Evolutionary conservation across 2,888 invertebrate genomes (phyloP).

Genomic region (Ophion obscuratus): DNA sequence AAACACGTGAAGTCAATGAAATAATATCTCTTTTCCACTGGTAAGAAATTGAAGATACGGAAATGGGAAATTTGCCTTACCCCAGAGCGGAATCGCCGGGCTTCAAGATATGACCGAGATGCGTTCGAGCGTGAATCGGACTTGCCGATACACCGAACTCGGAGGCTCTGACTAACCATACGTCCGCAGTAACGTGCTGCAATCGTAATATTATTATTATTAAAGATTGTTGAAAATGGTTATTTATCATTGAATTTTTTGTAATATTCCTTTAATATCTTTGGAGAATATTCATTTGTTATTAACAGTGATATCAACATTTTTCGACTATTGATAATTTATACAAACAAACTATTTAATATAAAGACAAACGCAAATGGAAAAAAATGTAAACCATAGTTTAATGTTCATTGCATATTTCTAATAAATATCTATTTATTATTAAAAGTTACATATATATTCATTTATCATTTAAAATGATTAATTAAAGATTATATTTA

Average conservation of each 20-base stretch:
- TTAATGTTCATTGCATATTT: too few relatives aligned
- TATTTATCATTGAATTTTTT: conserved; percentile 9
- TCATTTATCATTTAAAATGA: too few relatives aligned
- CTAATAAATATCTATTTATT: too few relatives aligned
- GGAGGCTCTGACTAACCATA: conserved; percentile 95
- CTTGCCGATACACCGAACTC: conserved; percentile 93
- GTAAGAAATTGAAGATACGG: neutral
- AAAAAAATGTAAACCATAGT: too few relatives aligned
- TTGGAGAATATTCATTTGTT: neutral
- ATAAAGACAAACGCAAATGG: too few relatives aligned
- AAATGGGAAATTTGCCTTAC: conserved; percentile 84
- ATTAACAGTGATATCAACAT: neutral
- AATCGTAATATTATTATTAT: conserved; percentile 52
- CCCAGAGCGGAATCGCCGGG: conserved; percentile 97
- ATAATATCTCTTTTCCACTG: conserved; percentile 20
- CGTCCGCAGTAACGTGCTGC: conserved; percentile 94
- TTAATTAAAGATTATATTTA: too few relatives aligned
- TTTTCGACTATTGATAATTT: too few relatives aligned
- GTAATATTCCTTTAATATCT: conserved; percentile 1
- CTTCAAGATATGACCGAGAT: conserved; percentile 96
- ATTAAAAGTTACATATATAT: too few relatives aligned
- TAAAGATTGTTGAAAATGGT: too few relatives aligned
- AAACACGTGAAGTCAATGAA: conserved; percentile 14
- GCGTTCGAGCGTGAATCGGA: conserved; percentile 94
- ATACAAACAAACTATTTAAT: too few relatives aligned